Conservation (phyloP, 2,113 vertebrate genomes). For the Sciurus niger region DNA sequence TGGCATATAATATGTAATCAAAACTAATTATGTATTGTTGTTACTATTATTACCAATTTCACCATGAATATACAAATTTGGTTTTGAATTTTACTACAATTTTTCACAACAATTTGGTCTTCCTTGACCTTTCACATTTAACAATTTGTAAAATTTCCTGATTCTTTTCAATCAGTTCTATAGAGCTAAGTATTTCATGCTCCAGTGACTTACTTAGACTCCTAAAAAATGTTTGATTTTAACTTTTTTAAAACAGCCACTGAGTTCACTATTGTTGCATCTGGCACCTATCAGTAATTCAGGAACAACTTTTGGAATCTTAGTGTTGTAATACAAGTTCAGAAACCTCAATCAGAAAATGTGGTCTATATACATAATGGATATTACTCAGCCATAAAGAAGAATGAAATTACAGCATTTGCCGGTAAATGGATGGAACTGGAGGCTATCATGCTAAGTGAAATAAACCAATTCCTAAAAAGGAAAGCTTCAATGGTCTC, state of each 20-base stretch:
- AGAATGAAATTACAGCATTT: too few relatives aligned
- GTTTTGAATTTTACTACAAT: conserved; percentile 22
- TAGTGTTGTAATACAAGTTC: background rate
- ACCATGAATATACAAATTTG: background rate
- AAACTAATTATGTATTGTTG: background rate
- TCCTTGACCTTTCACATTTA: background rate
- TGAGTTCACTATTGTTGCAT: background rate
- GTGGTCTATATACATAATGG: background rate
- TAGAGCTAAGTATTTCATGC: background rate
- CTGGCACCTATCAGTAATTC: background rate
- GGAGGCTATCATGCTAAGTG: too few relatives aligned
- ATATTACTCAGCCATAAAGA: too few relatives aligned
- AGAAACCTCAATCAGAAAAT: background rate
- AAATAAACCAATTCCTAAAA: too few relatives aligned
- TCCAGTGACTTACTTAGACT: background rate
- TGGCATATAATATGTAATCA: background rate
- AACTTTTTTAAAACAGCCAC: background rate
- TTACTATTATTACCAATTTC: background rate
- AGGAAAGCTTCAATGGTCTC: too few relatives aligned
- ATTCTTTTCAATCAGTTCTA: conserved; percentile 16
- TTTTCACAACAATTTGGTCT: background rate
- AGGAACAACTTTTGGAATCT: background rate
- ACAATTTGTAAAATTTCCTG: background rate
- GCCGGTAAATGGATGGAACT: too few relatives aligned
- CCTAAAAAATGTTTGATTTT: background rate